Evolutionary conservation across 2,797 vertebrate species (phyloP).

Genomic region (Morelia viridis): DNA sequence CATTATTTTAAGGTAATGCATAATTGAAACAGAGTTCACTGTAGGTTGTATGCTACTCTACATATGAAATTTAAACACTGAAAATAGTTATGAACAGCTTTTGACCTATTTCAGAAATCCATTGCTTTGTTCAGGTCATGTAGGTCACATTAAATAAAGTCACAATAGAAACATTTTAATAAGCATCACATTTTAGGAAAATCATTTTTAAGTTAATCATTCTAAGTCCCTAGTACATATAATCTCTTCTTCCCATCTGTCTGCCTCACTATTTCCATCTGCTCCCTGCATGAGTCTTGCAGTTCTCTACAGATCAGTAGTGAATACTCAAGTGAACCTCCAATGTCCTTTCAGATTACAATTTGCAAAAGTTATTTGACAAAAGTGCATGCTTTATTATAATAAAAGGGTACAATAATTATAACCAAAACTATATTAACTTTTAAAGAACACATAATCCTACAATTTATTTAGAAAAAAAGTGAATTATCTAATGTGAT

Average conservation of each 20-base stretch:
- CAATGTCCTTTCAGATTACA: neutral
- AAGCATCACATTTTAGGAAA: conserved; percentile 9
- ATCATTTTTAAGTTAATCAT: conserved; percentile 34
- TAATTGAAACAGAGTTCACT: neutral
- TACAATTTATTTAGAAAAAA: conserved; percentile 22
- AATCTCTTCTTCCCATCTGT: conserved; percentile 31
- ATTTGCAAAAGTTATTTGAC: neutral
- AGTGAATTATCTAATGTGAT: neutral
- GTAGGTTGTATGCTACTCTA: neutral
- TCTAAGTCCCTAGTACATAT: conserved; percentile 28
- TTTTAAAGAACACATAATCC: neutral
- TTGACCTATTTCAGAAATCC: conserved; percentile 34
- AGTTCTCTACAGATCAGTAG: neutral
- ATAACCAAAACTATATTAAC: neutral
- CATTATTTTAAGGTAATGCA: neutral
- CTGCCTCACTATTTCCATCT: conserved; percentile 10
- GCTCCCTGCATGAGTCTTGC: neutral
- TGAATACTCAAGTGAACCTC: neutral
- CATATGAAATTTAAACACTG: conserved; percentile 13
- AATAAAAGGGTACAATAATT: neutral
- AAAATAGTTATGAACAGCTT: conserved; percentile 23
- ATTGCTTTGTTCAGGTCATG: conserved; percentile 20
- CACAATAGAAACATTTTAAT: conserved; percentile 6
- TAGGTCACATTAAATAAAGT: conserved; percentile 1
- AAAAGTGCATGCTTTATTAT: neutral